These are phyloP conservation scores for Pelodiscus sinensis DNA, from an alignment of 2,113 vertebrate species.

Conservation along the genomic window DNA sequence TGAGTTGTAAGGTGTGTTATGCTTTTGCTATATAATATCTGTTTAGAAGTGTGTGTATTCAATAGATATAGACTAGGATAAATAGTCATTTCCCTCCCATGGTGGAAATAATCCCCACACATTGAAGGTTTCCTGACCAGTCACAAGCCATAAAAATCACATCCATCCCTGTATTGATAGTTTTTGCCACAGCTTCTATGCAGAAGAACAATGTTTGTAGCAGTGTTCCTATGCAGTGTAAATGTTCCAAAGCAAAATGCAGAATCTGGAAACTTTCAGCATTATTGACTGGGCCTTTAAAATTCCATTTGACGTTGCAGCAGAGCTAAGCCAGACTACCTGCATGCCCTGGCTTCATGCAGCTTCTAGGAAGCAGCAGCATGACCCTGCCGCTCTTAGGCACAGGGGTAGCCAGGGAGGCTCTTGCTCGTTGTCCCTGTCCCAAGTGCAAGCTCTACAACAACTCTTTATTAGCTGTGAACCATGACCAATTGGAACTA, in stretches of 20 bases:
- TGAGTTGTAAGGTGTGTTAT: neutral
- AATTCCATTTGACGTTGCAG: no score
- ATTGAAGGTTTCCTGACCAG: neutral
- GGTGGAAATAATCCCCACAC: neutral
- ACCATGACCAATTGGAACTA: no score
- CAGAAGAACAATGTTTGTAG: neutral
- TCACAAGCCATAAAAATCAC: neutral
- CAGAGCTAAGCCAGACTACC: no score
- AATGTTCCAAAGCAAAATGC: slow-evolving; percentile 20
- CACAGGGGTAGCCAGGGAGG: no score
- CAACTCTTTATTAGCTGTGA: no score
- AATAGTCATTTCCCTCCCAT: neutral
- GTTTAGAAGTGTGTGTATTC: neutral
- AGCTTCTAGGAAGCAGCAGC: no score
- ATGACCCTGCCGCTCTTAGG: no score
- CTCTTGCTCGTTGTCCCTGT: no score
- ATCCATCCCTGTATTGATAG: neutral
- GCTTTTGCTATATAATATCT: neutral
- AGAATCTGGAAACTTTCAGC: neutral
- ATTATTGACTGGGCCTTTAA: no score
- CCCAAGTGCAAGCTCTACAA: no score
- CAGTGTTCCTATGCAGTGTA: neutral
- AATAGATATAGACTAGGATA: neutral
- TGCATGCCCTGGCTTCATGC: no score
- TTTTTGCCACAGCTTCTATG: slow-evolving; percentile 16